Percentiles rank a stretch among this genome's conserved stretches.
Conservation (phyloP, 2,797 vertebrate species). For the Moxostoma hubbsi region DNA sequence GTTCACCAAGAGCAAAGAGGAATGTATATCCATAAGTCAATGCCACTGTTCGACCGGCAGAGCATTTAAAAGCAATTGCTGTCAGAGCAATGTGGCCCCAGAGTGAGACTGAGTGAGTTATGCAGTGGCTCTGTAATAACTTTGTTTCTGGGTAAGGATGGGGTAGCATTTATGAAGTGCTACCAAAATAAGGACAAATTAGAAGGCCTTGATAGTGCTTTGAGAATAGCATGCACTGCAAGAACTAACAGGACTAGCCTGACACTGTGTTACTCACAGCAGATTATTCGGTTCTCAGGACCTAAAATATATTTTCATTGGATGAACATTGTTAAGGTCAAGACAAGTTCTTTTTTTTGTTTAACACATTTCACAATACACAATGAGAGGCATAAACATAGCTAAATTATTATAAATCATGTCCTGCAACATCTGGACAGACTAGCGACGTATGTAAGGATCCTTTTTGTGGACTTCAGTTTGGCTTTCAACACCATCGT, state of each 20-base stretch:
- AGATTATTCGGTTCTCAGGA: neutral
- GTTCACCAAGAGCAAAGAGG: neutral
- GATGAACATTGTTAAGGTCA: neutral
- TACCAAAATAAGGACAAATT: constrained; percentile 2
- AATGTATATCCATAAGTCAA: constrained; percentile 36
- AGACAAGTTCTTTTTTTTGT: too few relatives aligned
- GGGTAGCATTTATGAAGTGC: neutral
- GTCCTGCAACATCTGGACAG: too few relatives aligned
- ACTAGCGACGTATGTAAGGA: too few relatives aligned
- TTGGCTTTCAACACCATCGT: too few relatives aligned
- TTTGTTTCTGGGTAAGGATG: neutral
- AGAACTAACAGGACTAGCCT: neutral
- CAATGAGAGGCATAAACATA: too few relatives aligned
- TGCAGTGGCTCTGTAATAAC: neutral
- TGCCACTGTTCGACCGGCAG: constrained; percentile 68
- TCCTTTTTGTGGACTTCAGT: too few relatives aligned
- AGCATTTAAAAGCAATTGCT: constrained; percentile 70
- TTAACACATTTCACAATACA: too few relatives aligned
- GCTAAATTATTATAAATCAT: too few relatives aligned
- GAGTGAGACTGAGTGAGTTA: constrained; percentile 50
- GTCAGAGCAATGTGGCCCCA: constrained; percentile 68
- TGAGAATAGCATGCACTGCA: constrained; percentile 1
- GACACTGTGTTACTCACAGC: too few relatives aligned
- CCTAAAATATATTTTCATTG: neutral
- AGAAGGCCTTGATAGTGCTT: neutral